phyloP scores from a whole-genome alignment of 2,113 vertebrate species.

The Pituophis catenifer region DNA sequence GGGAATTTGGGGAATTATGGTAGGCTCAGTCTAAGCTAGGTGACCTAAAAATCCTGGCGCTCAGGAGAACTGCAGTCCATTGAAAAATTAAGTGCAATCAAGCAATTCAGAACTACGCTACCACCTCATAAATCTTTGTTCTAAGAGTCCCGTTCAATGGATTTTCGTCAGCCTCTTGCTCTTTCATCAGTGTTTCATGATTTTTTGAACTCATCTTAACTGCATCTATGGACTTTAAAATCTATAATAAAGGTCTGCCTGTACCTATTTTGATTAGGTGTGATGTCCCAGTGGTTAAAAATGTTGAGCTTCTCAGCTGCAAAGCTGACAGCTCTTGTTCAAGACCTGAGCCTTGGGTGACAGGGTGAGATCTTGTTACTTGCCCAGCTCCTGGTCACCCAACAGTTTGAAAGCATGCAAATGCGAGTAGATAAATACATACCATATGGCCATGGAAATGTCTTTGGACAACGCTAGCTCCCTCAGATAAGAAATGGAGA shows the following conservation, averaged over 20 bases:
- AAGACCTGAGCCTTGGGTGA: neutral
- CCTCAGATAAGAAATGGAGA: neutral
- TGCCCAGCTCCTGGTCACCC: neutral
- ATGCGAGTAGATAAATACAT: neutral
- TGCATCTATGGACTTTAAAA: constrained; percentile 53
- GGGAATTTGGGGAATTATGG: constrained; percentile 18
- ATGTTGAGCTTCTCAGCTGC: neutral
- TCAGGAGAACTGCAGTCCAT: neutral
- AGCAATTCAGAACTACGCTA: neutral
- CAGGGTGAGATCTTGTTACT: neutral
- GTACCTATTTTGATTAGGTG: constrained; percentile 28
- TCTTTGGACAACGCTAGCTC: neutral
- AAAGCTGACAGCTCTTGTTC: neutral
- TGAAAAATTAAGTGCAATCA: neutral
- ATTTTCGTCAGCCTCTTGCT: constrained; percentile 26
- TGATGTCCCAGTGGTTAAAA: neutral
- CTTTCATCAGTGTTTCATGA: constrained; percentile 35
- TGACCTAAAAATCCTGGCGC: neutral
- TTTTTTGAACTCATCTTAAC: constrained; percentile 56
- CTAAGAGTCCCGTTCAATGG: neutral
- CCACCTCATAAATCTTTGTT: neutral
- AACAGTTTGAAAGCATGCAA: neutral
- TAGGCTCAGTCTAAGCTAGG: neutral
- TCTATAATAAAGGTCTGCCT: constrained; percentile 57
- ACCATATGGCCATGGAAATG: neutral